Evolutionary conservation across 2,797 vertebrate species (phyloP).

Genomic region (Thripadectes ignobilis): DNA sequence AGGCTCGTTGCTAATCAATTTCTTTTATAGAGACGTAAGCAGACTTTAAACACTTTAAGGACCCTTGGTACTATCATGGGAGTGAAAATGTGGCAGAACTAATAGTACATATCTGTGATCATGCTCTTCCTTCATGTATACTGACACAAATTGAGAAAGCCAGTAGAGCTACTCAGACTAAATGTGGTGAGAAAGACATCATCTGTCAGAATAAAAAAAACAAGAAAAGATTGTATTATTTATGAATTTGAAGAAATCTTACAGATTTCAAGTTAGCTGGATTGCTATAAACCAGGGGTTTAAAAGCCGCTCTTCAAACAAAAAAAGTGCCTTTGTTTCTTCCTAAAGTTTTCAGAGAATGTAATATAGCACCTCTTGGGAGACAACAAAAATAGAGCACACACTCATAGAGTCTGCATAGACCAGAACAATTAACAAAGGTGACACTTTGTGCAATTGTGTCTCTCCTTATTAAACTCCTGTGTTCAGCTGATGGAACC

Average conservation of each 20-base stretch:
- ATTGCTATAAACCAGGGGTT: background rate
- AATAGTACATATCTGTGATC: background rate
- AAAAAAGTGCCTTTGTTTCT: background rate
- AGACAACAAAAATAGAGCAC: slow-evolving; percentile 16
- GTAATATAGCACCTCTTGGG: background rate
- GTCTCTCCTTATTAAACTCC: background rate
- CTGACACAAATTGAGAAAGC: background rate
- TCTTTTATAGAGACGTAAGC: background rate
- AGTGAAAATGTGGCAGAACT: background rate
- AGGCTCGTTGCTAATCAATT: background rate
- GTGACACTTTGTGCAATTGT: background rate
- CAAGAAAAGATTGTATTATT: background rate
- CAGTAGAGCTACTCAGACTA: background rate
- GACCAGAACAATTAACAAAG: background rate
- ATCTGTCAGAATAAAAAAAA: background rate
- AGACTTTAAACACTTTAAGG: background rate
- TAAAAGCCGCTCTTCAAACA: background rate
- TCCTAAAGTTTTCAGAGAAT: background rate
- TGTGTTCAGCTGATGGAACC: background rate
- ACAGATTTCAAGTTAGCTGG: background rate
- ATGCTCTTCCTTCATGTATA: background rate
- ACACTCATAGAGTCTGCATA: background rate
- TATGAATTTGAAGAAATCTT: slow-evolving; percentile 8
- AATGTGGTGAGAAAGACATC: background rate
- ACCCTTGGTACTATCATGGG: background rate